Evolutionary conservation across 1,140 invertebrate genomes (phyloP).

Genomic region (Liolophura sinensis): DNA sequence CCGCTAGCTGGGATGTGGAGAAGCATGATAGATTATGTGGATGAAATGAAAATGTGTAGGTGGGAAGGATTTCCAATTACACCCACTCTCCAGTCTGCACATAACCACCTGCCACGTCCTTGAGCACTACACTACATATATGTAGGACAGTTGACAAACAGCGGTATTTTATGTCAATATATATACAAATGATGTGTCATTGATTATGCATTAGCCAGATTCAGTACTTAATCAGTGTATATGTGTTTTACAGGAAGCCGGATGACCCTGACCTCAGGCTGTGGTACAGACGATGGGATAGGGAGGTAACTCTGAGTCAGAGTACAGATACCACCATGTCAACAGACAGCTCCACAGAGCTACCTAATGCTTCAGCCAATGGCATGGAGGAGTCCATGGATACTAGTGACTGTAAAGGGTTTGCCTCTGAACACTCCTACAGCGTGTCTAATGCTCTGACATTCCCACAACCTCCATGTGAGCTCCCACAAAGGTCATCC

Average conservation of each 20-base stretch:
- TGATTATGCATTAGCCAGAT: no score
- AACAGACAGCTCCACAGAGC: constrained; percentile 3
- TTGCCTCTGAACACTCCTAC: neutral
- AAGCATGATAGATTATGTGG: no score
- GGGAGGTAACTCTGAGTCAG: constrained; percentile 12
- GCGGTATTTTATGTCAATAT: no score
- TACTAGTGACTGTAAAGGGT: neutral
- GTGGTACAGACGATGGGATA: constrained; percentile 32
- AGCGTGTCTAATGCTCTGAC: neutral
- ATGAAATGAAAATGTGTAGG: no score
- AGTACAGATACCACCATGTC: constrained; percentile 15
- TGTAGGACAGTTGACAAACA: no score
- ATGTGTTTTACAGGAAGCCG: constrained; percentile 29
- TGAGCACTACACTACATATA: no score
- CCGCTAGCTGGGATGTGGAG: no score
- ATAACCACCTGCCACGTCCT: no score
- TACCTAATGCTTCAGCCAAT: constrained; percentile 8
- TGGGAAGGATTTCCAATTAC: no score
- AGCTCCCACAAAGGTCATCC: neutral
- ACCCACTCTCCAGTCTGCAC: no score
- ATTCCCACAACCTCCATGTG: neutral
- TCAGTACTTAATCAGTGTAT: no score
- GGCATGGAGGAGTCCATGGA: neutral
- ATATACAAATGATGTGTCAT: no score
- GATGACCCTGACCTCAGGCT: constrained; percentile 27